These are phyloP conservation scores for Tuberolachnus salignus DNA, from an alignment of 2,888 invertebrate genomes.

Conservation along the genomic window DNA sequence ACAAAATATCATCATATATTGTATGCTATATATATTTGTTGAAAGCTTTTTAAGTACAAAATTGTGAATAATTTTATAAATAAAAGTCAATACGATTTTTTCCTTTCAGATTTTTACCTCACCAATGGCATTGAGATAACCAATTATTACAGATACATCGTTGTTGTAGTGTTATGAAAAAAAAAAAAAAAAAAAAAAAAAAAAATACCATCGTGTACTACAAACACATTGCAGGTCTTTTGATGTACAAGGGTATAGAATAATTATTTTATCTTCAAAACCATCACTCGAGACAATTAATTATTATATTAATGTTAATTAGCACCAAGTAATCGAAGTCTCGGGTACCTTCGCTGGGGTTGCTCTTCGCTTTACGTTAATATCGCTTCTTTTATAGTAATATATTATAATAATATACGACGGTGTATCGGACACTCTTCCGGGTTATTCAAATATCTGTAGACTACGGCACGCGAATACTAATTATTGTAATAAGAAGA, in stretches of 20 bases:
- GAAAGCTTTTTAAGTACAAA: no score
- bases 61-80: no score
- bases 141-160: no score
- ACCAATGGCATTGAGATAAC: no score
- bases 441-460: not conserved
- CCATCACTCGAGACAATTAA: not conserved
- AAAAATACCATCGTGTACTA: not conserved
- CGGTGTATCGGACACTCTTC: not conserved
- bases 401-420: not conserved
- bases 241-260: not conserved
- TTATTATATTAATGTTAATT: constrained; percentile 8
- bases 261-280: not conserved
- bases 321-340: not conserved
- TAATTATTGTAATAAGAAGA: no score
- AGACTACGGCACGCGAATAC: not conserved
- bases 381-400: not conserved
- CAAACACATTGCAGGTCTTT: not conserved
- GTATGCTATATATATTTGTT: no score
- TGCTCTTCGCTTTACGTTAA: not conserved
- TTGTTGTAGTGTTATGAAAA: no score
- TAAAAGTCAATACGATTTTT: no score
- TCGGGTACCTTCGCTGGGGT: no score
- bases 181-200: constrained; percentile 11
- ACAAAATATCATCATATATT: no score
- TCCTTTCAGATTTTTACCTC: no score